phyloP scores from a whole-genome alignment of 2,888 invertebrate genomes.

The Clepsis dumicolana region DNA sequence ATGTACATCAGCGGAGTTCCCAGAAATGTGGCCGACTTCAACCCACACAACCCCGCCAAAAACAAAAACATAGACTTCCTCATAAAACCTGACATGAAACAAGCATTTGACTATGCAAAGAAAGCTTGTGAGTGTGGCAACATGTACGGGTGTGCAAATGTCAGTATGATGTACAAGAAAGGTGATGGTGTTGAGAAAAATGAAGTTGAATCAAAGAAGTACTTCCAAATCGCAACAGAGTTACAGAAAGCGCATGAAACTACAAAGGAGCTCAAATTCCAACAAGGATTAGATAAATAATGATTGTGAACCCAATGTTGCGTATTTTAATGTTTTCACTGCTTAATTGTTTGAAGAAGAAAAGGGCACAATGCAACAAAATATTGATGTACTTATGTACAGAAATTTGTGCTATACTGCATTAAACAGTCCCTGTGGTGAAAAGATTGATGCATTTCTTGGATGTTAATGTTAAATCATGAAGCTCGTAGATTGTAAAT shows the following conservation, averaged over 20 bases:
- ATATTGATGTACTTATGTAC: too few relatives aligned
- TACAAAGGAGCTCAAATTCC: conserved; percentile 84
- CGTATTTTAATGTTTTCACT: not conserved
- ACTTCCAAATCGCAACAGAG: conserved; percentile 89
- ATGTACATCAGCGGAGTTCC: conserved; percentile 92
- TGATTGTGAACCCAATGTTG: not conserved
- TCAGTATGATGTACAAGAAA: conserved; percentile 94
- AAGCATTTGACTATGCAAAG: conserved; percentile 92
- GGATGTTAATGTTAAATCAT: conserved; percentile 7
- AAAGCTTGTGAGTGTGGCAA: conserved; percentile 94
- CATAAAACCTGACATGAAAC: conserved; percentile 89
- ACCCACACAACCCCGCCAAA: conserved; percentile 71
- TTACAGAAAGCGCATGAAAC: conserved; percentile 88
- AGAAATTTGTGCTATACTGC: too few relatives aligned
- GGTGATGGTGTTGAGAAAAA: conserved; percentile 94
- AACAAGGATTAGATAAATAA: conserved; percentile 80
- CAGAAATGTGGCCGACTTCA: conserved; percentile 80
- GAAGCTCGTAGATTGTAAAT: conserved; percentile 15
- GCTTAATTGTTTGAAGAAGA: not conserved
- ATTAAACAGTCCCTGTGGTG: too few relatives aligned
- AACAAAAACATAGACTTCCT: conserved; percentile 81
- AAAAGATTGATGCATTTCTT: not conserved
- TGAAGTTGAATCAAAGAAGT: conserved; percentile 89
- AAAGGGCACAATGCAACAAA: too few relatives aligned
- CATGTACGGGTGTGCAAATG: conserved; percentile 95